Conservation (phyloP, 2,888 invertebrate species). For the Drosophila greeni region DNA sequence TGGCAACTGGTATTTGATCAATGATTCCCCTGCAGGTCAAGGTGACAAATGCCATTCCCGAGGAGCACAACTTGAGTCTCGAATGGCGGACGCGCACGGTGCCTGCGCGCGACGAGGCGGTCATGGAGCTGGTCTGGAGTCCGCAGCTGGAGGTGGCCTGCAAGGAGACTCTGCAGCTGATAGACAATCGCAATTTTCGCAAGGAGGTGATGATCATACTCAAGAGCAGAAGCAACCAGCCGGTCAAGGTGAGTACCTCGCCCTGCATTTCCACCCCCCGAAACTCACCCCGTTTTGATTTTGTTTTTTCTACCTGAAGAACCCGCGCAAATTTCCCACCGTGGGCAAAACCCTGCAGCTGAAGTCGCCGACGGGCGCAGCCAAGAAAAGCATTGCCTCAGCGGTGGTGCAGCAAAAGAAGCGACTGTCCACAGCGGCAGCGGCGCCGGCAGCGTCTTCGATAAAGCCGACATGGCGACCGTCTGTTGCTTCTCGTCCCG, state of each 20-base stretch:
- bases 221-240: constrained; percentile 80
- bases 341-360: constrained; percentile 74
- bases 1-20: constrained; percentile 60
- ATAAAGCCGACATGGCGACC: constrained; percentile 17
- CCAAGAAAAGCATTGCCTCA: constrained; percentile 63
- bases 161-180: constrained; percentile 83
- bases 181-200: constrained; percentile 83
- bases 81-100: constrained; percentile 81
- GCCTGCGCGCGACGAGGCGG: constrained; percentile 80
- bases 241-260: constrained; percentile 59
- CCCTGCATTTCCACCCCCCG: constrained; percentile 4
- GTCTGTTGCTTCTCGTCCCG: constrained; percentile 10
- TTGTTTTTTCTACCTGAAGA: constrained; percentile 57
- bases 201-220: constrained; percentile 84
- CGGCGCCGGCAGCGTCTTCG: constrained; percentile 18
- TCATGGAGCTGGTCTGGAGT: constrained; percentile 83
- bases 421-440: constrained; percentile 34
- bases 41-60: constrained; percentile 80
- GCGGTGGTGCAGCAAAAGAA: constrained; percentile 52
- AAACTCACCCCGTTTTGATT: constrained; percentile 12
- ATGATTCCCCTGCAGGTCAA: constrained; percentile 77
- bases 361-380: constrained; percentile 76
- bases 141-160: constrained; percentile 82
- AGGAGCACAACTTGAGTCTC: constrained; percentile 81
- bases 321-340: constrained; percentile 75